Conservation (phyloP, 2,113 vertebrate genomes). For the Catagonus wagneri region DNA sequence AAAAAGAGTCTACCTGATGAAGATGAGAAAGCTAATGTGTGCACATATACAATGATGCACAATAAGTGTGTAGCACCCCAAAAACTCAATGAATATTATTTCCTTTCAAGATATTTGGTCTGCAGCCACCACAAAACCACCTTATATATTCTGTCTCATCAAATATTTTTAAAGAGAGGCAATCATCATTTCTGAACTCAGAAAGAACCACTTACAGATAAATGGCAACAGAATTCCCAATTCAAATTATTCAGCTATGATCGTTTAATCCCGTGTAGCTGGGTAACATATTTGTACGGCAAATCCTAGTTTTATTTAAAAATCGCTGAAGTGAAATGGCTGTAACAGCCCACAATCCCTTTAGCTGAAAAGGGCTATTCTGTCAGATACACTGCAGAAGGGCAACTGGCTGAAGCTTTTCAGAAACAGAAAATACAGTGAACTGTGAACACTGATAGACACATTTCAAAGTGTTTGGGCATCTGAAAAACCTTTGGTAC, state of each 20-base stretch:
- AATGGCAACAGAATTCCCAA: not conserved
- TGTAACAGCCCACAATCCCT: not conserved
- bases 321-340: not conserved
- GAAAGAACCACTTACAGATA: conserved; percentile 4
- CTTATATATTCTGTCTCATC: not conserved
- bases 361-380: not conserved
- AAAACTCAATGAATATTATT: not conserved
- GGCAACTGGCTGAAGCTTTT: conserved; percentile 8
- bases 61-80: not conserved
- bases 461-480: conserved; percentile 46
- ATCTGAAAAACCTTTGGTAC: conserved; percentile 67
- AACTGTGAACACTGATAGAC: not conserved
- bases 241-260: not conserved
- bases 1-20: not conserved
- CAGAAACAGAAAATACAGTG: conserved; percentile 4
- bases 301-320: conserved; percentile 10
- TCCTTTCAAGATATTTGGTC: not conserved
- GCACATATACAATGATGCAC: not conserved
- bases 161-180: not conserved
- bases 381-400: not conserved
- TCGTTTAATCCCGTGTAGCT: not conserved
- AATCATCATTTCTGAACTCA: not conserved
- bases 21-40: no score
- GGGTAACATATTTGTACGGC: not conserved
- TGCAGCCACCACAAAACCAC: not conserved